Base-by-base conservation (phyloP, 23 tunicate species). In the Trididemnum nubilum region DNA sequence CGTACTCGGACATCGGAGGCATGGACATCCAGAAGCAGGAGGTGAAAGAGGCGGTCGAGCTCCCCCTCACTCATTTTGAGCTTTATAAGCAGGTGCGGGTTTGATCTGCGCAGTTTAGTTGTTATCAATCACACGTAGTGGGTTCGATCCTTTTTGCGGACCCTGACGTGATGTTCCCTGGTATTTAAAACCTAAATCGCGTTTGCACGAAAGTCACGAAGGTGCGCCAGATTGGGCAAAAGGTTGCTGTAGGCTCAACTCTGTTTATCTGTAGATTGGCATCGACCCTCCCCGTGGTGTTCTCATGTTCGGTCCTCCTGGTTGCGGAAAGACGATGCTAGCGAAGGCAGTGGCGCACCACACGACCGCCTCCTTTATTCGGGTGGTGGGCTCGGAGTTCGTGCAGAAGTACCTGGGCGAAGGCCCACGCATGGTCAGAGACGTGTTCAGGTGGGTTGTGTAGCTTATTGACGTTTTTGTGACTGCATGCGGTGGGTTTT, bases 11-110 rank as follows among this genome's bases (percentile, higher is more conserved):
- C 69, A 96, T 96, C 84, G 99, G 99, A 34, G 99, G 99, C 35
- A 92, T 96, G 92, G 99, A 96, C 76, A 96, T 92, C 29, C 99
- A 96, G 82, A 96, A 96, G 36, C 99, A 96, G 75, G 99, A 96
- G 78, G 99, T 96, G 34, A 92, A 96, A 50, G 99, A 96, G 67
- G 99, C 99, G 24, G 99, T 96, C 31, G 99, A 96, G 65, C 78
- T 96, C 15, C 97, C 99, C 3, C 82, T 96, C 2, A 91, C 99
- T 9, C 99, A 96, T 66, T 96, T 91, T 39, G 99, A 96, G 54
- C 85, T 96, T 57, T 96, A 96, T 71, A 96, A 96, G 64, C 99
- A 96, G 89, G 98, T 93, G n/a, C 0, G 35, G 60, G 54, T 7
- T 44, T 15, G 12, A 44, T 44, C 54, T 44, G 12, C 54, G 15